Base-by-base conservation (phyloP, 2,888 invertebrate genomes). In the Lymantria dispar region DNA sequence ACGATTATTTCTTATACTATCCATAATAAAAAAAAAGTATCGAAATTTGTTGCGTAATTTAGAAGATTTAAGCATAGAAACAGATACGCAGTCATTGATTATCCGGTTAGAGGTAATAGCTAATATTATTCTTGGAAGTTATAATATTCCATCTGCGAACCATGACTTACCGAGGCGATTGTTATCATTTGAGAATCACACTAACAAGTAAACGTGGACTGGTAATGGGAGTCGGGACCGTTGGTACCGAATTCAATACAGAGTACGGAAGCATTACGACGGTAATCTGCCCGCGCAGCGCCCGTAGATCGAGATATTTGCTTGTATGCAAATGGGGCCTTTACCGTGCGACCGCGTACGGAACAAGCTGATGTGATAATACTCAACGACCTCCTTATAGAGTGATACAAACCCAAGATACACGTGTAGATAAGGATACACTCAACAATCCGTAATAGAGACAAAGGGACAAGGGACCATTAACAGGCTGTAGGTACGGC, bases 321-420 rank as follows among this genome's bases (percentile, higher is more conserved):
- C 87, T 87, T 90, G 87, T 90, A 90, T 91, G 91, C 87, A 84
- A 89, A 91, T 90, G 69, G 74, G 66, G 75, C 81, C 81, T 82
- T 86, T 85, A 83, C 83, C 85, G 85, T 86, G 85, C 84, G 85
- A 85, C 85, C 74, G 76, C 73, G 76, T 70, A 62, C 70, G 64
- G 64, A 69, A 77, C 80, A 78, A 72, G 65, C 80, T 87, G 88
- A 90, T 89, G 89, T 86, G 86, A 88, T 90, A 88, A 89, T 89
- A 89, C 83, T 69, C 72, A 78, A 80, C 76, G 71, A 75, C 64
- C 78, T 76, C 87, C 87, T 80, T 89, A 88, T 87, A 87, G 83
- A 87, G 87, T 88, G 87, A 88, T 88, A 86, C 75, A 66, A 80
- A 82, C 82, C 80, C 72, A 65, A 76, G 82, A 87, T 87, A 86